phyloP scores from a whole-genome alignment of 2,888 invertebrate genomes.

The Scaptomyza cyrtandrae region DNA sequence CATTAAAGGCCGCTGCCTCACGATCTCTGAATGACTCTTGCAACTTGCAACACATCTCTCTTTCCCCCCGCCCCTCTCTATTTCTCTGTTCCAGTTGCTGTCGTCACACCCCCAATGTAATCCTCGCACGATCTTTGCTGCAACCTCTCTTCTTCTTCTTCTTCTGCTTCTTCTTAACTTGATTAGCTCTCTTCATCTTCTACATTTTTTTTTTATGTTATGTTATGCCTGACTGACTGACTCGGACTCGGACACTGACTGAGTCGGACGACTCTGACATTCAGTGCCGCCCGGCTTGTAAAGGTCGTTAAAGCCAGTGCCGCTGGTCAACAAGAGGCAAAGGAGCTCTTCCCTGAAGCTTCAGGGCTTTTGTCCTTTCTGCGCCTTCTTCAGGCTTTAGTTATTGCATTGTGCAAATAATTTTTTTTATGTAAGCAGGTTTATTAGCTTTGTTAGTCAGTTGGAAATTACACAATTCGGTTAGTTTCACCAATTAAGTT shows the following conservation, averaged over 20 bases:
- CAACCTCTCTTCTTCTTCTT: background rate
- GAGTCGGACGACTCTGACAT: constrained; percentile 47
- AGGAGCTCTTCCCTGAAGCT: constrained; percentile 8
- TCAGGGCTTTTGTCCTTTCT: constrained; percentile 61
- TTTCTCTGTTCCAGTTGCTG: constrained; percentile 27
- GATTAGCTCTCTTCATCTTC: background rate
- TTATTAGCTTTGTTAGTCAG: constrained; percentile 2
- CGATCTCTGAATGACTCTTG: constrained; percentile 58
- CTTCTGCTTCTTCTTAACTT: background rate
- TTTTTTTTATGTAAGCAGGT: background rate
- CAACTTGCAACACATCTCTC: background rate
- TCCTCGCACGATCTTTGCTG: constrained; percentile 74
- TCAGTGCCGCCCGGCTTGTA: constrained; percentile 57
- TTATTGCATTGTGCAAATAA: constrained; percentile 19
- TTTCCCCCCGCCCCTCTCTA: background rate
- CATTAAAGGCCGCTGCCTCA: constrained; percentile 79
- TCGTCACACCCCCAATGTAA: constrained; percentile 75
- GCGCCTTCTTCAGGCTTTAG: constrained; percentile 57
- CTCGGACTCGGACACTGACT: constrained; percentile 3
- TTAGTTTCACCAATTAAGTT: no score
- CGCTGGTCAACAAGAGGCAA: constrained; percentile 13
- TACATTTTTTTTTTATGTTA: background rate
- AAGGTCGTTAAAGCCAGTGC: constrained; percentile 76
- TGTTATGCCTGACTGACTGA: constrained; percentile 7
- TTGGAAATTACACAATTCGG: no score